Conservation (phyloP, 2,797 vertebrate species). For the Natrix natrix region DNA sequence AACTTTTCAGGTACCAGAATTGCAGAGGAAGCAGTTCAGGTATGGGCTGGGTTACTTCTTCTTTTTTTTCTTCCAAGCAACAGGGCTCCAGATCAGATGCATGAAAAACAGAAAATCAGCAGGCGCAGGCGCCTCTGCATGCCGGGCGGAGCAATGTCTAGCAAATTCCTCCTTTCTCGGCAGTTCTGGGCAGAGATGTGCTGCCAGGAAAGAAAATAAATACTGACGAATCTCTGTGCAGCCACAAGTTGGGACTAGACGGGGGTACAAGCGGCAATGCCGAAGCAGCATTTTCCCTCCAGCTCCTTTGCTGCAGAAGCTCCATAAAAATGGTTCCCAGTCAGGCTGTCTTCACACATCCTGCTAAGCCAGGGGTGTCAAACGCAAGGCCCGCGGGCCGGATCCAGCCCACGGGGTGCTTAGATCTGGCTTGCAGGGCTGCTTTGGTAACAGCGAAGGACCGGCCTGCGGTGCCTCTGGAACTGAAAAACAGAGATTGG, state of each 20-base stretch:
- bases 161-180: background rate
- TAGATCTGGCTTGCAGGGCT: no score
- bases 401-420: fast-evolving
- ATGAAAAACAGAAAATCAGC: background rate
- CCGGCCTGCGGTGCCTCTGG: no score
- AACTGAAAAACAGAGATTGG: no score
- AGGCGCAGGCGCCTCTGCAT: background rate
- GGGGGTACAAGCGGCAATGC: background rate
- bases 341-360: background rate
- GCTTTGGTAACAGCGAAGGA: no score
- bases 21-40: background rate
- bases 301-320: background rate
- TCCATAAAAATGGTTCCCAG: background rate
- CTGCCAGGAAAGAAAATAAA: background rate
- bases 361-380: background rate
- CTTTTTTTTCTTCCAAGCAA: background rate
- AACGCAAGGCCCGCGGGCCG: no score
- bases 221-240: no score
- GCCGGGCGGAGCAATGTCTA: background rate
- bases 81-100: background rate
- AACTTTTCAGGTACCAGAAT: background rate
- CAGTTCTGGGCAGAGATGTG: background rate
- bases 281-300: background rate
- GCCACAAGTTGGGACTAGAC: background rate
- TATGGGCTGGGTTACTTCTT: background rate